A percentile compares a stretch with the other conserved stretches of the same genome.
These are phyloP conservation scores for Gallinago media DNA, from an alignment of 2,113 vertebrate species.

Conservation along the genomic window DNA sequence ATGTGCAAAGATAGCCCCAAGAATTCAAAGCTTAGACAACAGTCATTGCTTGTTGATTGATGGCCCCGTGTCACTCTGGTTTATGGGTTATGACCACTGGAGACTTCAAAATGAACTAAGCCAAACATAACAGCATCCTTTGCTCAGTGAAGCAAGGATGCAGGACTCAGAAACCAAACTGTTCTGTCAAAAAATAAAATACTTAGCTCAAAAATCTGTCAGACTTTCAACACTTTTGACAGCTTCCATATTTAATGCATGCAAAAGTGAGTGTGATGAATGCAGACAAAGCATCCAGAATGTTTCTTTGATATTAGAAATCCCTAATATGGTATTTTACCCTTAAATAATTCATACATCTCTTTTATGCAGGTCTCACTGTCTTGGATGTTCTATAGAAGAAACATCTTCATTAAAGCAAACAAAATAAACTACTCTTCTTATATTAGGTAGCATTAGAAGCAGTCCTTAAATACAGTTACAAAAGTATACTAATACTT, in stretches of 20 bases:
- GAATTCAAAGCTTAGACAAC: conserved; percentile 34
- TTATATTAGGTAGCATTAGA: background rate
- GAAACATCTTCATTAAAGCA: background rate
- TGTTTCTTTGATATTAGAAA: conserved; percentile 31
- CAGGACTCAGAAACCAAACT: conserved; percentile 44
- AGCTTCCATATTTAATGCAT: conserved; percentile 65
- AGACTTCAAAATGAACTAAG: conserved; percentile 75
- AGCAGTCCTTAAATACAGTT: background rate
- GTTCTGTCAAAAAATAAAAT: conserved; percentile 78
- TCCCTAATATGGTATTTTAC: conserved; percentile 3
- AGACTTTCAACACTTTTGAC: conserved; percentile 74
- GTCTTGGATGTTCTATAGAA: background rate
- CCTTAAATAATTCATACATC: conserved; percentile 18
- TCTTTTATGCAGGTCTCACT: background rate
- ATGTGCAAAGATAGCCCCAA: background rate
- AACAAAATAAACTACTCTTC: background rate
- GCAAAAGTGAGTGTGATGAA: conserved; percentile 47
- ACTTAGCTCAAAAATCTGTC: conserved; percentile 73
- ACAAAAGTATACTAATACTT: background rate
- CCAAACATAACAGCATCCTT: conserved; percentile 56
- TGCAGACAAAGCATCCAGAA: conserved; percentile 21
- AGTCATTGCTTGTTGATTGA: conserved; percentile 76
- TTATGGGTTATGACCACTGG: conserved; percentile 69
- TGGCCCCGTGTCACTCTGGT: conserved; percentile 80
- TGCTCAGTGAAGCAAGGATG: conserved; percentile 75